A percentile compares a stretch with the other conserved stretches of the same genome.
Conservation (phyloP, 1,140 invertebrate genomes). For the Coelopa frigida region DNA sequence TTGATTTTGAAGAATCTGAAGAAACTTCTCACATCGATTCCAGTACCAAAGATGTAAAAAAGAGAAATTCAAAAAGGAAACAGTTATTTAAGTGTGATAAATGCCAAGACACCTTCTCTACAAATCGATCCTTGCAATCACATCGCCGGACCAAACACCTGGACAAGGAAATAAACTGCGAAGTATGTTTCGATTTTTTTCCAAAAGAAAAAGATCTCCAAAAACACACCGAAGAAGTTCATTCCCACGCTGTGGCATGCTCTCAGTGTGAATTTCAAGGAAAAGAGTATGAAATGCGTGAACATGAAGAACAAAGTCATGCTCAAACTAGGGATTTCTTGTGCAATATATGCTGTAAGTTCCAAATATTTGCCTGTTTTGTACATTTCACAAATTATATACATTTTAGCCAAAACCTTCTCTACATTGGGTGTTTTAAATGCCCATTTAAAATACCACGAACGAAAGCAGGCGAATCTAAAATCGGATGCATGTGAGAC, state of each 20-base stretch:
- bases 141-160: too few species aligned
- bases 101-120: too few species aligned
- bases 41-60: too few species aligned
- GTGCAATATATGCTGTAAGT: conserved; percentile 7
- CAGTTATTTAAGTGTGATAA: too few species aligned
- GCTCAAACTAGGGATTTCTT: neutral
- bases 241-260: conserved; percentile 1
- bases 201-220: too few species aligned
- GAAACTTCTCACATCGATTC: too few species aligned
- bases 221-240: neutral
- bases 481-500: conserved; percentile 12
- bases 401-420: conserved; percentile 3
- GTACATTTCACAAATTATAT: neutral
- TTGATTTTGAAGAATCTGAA: too few species aligned
- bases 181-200: too few species aligned
- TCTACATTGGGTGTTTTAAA: neutral
- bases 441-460: conserved; percentile 12
- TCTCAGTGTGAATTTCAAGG: neutral
- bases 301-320: neutral
- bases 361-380: neutral
- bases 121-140: too few species aligned
- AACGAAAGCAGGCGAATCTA: conserved; percentile 1
- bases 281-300: neutral
- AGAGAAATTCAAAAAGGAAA: too few species aligned
- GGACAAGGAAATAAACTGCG: too few species aligned